Evolutionary conservation across 2,888 invertebrate species (phyloP).

Genomic region (Teleiodes luculella): DNA sequence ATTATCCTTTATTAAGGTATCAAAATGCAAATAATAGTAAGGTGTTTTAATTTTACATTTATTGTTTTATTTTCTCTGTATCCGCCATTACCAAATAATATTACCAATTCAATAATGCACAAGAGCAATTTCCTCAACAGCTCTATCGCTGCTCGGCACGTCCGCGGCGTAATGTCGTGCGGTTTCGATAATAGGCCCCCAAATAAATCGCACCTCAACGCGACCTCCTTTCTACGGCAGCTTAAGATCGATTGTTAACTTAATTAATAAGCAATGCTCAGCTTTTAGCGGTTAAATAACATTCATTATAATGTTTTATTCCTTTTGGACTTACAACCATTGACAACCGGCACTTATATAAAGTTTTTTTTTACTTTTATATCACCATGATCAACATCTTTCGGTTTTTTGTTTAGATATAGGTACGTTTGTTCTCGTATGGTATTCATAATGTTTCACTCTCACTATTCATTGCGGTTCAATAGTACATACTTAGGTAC

Average conservation of each 20-base stretch:
- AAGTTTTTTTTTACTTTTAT: not conserved
- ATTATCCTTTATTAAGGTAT: no score
- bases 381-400: not conserved
- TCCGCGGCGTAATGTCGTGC: not conserved
- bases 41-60: no score
- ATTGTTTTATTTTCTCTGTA: no score
- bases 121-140: no score
- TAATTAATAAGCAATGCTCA: conserved; percentile 25
- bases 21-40: no score
- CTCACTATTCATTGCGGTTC: not conserved
- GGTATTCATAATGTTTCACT: not conserved
- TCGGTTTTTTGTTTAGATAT: not conserved
- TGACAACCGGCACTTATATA: conserved; percentile 14
- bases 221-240: conserved; percentile 23
- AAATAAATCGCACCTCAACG: conserved; percentile 6
- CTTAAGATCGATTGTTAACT: conserved; percentile 27
- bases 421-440: no score
- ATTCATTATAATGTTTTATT: conserved; percentile 7
- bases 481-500: not conserved
- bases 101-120: no score
- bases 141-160: not conserved
- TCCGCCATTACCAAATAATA: no score
- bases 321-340: not conserved
- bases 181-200: conserved; percentile 4
- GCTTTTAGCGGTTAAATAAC: conserved; percentile 27